Evolutionary conservation across 2,797 vertebrate species (phyloP).

Genomic region (Notolabrus celidotus): DNA sequence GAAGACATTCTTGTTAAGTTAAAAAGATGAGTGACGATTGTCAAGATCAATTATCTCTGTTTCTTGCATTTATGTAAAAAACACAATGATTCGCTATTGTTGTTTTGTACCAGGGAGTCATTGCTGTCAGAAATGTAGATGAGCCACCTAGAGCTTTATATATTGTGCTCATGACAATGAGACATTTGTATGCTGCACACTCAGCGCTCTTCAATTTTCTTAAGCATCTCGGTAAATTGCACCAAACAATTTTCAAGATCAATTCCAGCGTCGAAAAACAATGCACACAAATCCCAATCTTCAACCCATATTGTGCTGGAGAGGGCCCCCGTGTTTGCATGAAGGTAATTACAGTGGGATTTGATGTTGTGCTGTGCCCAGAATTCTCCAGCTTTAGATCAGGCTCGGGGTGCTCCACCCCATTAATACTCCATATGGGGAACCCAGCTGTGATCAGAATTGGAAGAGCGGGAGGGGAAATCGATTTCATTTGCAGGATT

Average conservation of each 20-base stretch:
- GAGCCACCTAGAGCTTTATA: conserved; percentile 49
- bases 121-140: conserved; percentile 63
- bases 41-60: conserved; percentile 64
- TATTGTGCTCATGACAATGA: conserved; percentile 56
- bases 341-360: conserved; percentile 89
- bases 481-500: conserved; percentile 91
- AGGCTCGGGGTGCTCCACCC: conserved; percentile 85
- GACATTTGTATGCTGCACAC: conserved; percentile 67
- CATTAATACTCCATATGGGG: conserved; percentile 88
- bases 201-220: conserved; percentile 71
- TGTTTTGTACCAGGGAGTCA: conserved; percentile 53
- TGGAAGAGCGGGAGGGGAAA: conserved; percentile 88
- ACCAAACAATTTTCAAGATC: conserved; percentile 85
- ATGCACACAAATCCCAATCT: conserved; percentile 84
- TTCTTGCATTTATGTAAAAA: conserved; percentile 59
- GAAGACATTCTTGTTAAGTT: conserved; percentile 58
- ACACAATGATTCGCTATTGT: conserved; percentile 51
- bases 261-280: conserved; percentile 82
- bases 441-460: conserved; percentile 90
- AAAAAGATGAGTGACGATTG: conserved; percentile 68
- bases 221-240: conserved; percentile 83
- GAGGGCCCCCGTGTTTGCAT: conserved; percentile 85
- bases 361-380: conserved; percentile 87
- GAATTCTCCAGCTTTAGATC: conserved; percentile 86
- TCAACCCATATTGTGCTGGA: conserved; percentile 82